Conservation (phyloP, 2,113 vertebrate genomes). For the Cromileptes altivelis region DNA sequence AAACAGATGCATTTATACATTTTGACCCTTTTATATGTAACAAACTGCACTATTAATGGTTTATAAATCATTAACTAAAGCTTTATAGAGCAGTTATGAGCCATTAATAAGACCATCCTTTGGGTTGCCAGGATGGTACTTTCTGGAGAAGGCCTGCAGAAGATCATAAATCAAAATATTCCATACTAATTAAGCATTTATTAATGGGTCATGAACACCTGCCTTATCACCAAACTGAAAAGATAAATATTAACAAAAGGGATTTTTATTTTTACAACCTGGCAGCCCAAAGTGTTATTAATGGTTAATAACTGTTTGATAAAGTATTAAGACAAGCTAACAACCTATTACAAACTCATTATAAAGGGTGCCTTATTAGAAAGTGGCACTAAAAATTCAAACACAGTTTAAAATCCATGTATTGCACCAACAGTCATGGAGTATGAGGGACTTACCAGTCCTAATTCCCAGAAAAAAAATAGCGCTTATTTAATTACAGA, state of each 20-base stretch:
- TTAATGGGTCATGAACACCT: background rate
- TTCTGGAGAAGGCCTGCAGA: background rate
- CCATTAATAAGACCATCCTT: background rate
- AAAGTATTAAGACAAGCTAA: background rate
- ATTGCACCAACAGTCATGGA: background rate
- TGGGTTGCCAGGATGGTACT: slow-evolving; percentile 4
- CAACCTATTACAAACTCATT: background rate
- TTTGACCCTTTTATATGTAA: background rate
- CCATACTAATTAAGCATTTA: background rate
- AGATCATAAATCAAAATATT: background rate
- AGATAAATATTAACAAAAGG: background rate
- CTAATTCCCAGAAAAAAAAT: background rate
- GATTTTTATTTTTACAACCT: background rate
- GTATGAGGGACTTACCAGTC: background rate
- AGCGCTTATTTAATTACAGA: slow-evolving; percentile 45
- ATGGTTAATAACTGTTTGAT: background rate
- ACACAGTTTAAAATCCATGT: background rate
- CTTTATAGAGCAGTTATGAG: background rate
- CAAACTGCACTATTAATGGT: background rate
- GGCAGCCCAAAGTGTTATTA: background rate
- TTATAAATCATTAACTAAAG: background rate
- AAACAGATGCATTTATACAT: background rate
- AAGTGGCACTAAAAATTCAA: background rate
- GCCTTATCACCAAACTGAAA: background rate
- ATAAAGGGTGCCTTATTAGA: background rate